Evolutionary conservation across 1,140 invertebrate genomes (phyloP), one percentile per base, ranked within the genome.

Genomic region (Neoseiulus cucumeris): DNA sequence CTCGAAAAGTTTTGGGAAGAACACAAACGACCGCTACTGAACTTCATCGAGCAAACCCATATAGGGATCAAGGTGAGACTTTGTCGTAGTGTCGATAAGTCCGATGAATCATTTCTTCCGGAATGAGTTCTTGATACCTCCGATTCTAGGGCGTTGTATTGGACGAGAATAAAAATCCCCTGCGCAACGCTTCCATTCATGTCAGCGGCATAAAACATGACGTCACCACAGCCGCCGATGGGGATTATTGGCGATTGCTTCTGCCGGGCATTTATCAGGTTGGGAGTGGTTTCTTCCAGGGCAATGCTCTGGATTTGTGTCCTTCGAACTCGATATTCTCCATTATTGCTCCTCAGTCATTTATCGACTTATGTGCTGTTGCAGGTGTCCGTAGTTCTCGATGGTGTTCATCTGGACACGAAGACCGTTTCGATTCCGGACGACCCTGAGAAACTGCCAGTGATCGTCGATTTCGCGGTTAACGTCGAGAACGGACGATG

Each of bases 201-300:
- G 82, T 97, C 2, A 76, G 82, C 68, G 85, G 83, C 0, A 83
- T 85, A 64, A 76, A 82, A 33, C 89, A 92, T 72, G 74, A 77
- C 18, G 81, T 90, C 0, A 81, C 77, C 17, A 80, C 86, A 0
- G 82, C 84, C 0, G 71, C 73, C 20, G 77, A 81, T 68, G 95
- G 95, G 0, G 94, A 98, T 77, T 98, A 90, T 75, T 98, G 89
- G 87, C 79, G 93, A 68, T 75, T 98, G 22, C 75, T 98, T 0
- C 72, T 83, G 7, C 92, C 94, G 0, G 94, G 94, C 12, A 81
- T 75, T 20, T 96, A 98, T 72, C 85, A 84, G 68, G 74, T 98
- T 47, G 45, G 18, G 14, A 7, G 18, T 5, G 45, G 4, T 47
- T 14, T 22, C 18, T 22, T 47, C 18, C 28, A 22, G 18, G 45